phyloP scores from a whole-genome alignment of 2,797 vertebrate species.

The Tinamus major region DNA sequence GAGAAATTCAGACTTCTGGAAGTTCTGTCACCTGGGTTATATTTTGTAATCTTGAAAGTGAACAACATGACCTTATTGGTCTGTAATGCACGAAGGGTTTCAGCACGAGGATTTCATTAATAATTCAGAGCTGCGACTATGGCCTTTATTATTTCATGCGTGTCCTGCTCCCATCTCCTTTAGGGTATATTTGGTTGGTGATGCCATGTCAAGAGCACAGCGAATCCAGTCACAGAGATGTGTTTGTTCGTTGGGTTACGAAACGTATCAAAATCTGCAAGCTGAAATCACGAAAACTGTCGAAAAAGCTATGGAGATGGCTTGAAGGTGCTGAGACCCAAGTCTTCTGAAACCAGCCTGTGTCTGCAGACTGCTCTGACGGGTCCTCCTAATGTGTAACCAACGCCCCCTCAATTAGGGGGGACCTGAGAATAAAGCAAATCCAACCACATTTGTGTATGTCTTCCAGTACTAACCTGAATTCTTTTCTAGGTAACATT shows the following conservation, averaged over 20 bases:
- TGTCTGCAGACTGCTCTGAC: not conserved
- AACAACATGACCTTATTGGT: not conserved
- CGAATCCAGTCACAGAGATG: not conserved
- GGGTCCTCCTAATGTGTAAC: accelerated
- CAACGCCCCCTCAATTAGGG: not conserved
- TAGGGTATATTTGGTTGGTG: not conserved
- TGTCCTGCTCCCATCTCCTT: not conserved
- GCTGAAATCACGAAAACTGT: not conserved
- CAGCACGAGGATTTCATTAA: not conserved
- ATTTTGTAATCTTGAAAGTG: not conserved
- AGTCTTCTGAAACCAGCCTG: not conserved
- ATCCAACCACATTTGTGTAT: not conserved
- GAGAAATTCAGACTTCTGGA: not conserved
- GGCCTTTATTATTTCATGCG: not conserved
- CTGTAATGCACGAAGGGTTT: not conserved
- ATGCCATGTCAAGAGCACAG: not conserved
- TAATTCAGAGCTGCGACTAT: not conserved
- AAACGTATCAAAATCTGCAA: not conserved
- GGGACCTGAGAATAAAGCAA: not conserved
- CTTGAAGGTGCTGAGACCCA: not conserved
- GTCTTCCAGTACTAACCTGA: not conserved
- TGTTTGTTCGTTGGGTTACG: not conserved
- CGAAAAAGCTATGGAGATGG: not conserved
- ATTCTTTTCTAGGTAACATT: not conserved
- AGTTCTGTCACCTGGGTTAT: not conserved